A percentile compares a stretch with the other conserved stretches of the same genome.
Evolutionary conservation across 2,797 vertebrate genomes (phyloP).

Genomic region (Alca torda): DNA sequence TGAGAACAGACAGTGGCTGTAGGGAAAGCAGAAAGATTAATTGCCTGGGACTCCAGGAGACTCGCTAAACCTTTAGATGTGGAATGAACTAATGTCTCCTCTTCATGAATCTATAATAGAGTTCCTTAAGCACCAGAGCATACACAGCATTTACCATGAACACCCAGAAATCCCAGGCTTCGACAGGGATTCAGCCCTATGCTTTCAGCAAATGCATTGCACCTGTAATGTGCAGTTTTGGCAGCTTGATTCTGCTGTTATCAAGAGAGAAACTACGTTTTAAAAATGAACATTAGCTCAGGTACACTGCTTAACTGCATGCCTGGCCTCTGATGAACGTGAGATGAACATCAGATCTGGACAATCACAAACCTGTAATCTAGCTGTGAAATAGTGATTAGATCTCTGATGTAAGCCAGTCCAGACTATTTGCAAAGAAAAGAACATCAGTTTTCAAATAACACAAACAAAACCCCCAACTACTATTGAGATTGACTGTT

Average conservation of each 20-base stretch:
- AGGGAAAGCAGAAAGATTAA: neutral
- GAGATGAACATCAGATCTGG: neutral
- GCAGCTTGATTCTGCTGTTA: neutral
- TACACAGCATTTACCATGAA: neutral
- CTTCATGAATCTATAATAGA: neutral
- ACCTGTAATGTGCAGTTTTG: neutral
- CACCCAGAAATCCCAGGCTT: neutral
- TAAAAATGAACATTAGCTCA: neutral
- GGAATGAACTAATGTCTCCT: neutral
- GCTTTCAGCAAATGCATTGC: neutral
- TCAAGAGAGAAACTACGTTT: neutral
- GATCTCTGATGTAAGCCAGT: neutral
- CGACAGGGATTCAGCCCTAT: neutral
- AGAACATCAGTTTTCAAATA: neutral
- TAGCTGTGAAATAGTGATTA: neutral
- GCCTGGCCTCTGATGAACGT: neutral
- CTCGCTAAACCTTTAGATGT: neutral
- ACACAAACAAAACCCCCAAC: rapidly evolving
- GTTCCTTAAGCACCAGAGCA: neutral
- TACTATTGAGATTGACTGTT: neutral
- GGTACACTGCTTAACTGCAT: neutral
- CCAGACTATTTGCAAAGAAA: neutral
- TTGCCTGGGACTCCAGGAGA: neutral
- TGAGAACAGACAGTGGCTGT: neutral
- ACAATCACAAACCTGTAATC: neutral